A percentile compares a stretch with the other conserved stretches of the same genome.
phyloP scores from a whole-genome alignment of 2,888 invertebrate genomes.

The Escarpia spicata region DNA sequence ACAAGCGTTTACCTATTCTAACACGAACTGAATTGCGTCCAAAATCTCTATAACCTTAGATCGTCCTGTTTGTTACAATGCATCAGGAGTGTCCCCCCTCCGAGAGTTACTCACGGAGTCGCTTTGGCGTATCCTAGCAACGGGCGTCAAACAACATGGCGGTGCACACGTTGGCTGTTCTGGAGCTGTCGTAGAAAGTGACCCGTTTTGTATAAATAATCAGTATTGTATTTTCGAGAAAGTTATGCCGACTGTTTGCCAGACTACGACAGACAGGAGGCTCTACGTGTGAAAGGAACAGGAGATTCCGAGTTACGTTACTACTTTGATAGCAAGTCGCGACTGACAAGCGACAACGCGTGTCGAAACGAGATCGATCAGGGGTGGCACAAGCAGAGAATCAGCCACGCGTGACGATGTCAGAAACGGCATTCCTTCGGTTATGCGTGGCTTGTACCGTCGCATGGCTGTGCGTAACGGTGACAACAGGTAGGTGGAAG shows the following conservation, averaged over 20 bases:
- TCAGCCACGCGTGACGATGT: conserved; percentile 12
- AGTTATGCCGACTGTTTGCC: neutral
- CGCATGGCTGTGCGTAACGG: neutral
- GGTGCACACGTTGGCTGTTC: neutral
- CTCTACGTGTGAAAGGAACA: neutral
- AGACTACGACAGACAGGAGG: neutral
- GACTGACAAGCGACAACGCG: neutral
- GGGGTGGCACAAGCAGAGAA: neutral
- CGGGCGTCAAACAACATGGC: conserved; percentile 2
- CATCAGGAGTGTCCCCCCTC: neutral
- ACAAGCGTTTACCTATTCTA: too few species aligned
- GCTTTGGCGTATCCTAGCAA: neutral
- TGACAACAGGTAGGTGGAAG: neutral
- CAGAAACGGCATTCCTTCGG: neutral
- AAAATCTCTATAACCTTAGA: too few species aligned
- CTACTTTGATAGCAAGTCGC: neutral
- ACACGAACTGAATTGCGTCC: too few species aligned
- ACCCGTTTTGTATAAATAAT: neutral
- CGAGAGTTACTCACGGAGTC: neutral
- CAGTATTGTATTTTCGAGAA: neutral
- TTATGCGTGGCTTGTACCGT: neutral
- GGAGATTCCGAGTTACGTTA: neutral
- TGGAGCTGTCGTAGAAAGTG: neutral
- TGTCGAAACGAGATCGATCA: neutral
- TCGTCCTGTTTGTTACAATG: neutral